Base-by-base conservation (phyloP, 2,797 vertebrate genomes). In the Bovichtus variegatus region DNA sequence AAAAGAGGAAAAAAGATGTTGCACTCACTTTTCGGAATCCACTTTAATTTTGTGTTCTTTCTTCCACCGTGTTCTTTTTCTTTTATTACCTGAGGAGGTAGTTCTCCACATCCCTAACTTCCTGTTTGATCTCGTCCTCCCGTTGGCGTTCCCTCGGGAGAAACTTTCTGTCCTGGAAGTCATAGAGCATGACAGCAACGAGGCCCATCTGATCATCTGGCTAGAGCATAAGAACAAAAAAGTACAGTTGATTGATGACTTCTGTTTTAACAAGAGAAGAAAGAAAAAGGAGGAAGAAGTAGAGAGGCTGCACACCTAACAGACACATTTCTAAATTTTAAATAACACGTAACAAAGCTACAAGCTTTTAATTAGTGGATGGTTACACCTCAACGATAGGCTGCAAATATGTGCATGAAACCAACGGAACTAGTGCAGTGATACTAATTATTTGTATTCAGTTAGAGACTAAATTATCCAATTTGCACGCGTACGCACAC, bases 121-220 rank as follows among this genome's bases (percentile, higher is more conserved):
- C 95, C 51, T 87, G 79, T 92, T 96, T 67, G 25, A 84, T 47
- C 27, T 95, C 91, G 18, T 95, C 91, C 34, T 94, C 87, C 18
- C 85, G 78, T 1, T 23, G 29, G 63, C 41, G 63, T 76, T 92
- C 73, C 16, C 95, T 90, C 21, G 94, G 89, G 87, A 91, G 81
- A 85, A 98, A 98, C 88, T 96, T 96, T 77, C 96, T 94, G 64
- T 96, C 94, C 95, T 97, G 96, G 66, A 97, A 93, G 87, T 98
- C 97, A 72, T 91, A 97, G n/a, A 98, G 94, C 94, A 98, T 96
- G 87, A 98, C 96, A 5, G 96, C 93, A 71, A 96, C 92, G 76
- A 98, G 93, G 85, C 96, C 94, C 89, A 94, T 97, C 89, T 96
- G 87, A 53, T 96, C 92, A 67, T 96, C 91, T 29, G 94, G 91